Evolutionary conservation across 1,140 invertebrate species (phyloP).

Genomic region (Calephelis virginiensis): DNA sequence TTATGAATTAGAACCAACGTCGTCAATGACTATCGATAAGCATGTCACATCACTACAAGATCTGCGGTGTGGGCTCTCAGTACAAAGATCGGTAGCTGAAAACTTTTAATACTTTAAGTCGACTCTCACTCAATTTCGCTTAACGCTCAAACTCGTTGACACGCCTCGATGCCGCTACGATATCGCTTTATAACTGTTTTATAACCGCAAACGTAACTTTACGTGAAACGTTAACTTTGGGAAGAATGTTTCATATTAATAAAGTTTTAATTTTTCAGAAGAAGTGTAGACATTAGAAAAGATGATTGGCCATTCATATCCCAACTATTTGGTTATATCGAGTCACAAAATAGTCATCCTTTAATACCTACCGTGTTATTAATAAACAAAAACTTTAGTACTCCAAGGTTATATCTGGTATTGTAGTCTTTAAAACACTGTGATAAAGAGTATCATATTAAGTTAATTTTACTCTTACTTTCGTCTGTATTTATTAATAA

Average conservation of each 20-base stretch:
- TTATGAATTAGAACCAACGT: no score
- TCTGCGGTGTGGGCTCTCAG: constrained; percentile 41
- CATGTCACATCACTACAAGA: constrained; percentile 31
- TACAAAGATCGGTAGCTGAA: constrained; percentile 66
- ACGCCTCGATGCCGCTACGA: constrained; percentile 46
- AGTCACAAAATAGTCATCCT: no score
- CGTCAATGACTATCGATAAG: background rate
- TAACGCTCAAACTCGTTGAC: constrained; percentile 60
- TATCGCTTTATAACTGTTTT: constrained; percentile 56
- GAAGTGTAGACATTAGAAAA: no score
- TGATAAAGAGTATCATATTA: no score
- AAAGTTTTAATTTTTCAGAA: background rate
- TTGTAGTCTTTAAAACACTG: no score
- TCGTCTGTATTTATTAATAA: no score
- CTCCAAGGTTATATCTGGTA: no score
- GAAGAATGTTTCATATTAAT: constrained; percentile 9
- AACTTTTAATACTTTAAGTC: constrained; percentile 78
- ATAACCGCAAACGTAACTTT: constrained; percentile 23
- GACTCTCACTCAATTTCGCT: constrained; percentile 74
- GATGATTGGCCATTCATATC: no score
- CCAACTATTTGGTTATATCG: no score
- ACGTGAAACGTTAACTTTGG: constrained; percentile 10
- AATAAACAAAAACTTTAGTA: no score
- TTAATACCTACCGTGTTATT: no score
- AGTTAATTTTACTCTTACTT: no score